Conservation (phyloP, 2,888 invertebrate genomes). For the Chloromyia formosa region DNA sequence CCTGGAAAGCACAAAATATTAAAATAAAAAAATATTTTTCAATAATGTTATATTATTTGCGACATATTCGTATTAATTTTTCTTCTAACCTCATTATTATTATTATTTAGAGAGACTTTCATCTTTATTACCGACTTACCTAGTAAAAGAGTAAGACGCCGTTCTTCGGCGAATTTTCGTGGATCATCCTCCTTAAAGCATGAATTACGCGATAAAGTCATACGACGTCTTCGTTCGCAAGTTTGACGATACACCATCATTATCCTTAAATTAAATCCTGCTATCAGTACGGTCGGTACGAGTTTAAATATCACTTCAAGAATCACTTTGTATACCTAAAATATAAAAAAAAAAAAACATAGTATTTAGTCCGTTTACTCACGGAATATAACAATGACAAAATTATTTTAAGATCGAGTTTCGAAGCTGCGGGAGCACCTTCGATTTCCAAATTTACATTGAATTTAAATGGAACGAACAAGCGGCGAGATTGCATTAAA, state of each 20-base stretch:
- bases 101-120: too few species aligned
- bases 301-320: slow-evolving; percentile 74
- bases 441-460: too few species aligned
- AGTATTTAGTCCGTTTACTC: too few species aligned
- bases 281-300: slow-evolving; percentile 73
- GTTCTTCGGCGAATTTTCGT: slow-evolving; percentile 74
- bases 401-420: too few species aligned
- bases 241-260: slow-evolving; percentile 73
- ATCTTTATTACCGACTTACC: slow-evolving; percentile 57
- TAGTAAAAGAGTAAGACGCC: slow-evolving; percentile 71
- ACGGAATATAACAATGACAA: too few species aligned
- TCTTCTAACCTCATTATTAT: too few species aligned
- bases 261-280: slow-evolving; percentile 72
- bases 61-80: slow-evolving; percentile 7
- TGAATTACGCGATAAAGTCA: slow-evolving; percentile 69
- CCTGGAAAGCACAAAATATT: slow-evolving; percentile 52
- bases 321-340: slow-evolving; percentile 69
- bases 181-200: slow-evolving; percentile 71
- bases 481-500: too few species aligned
- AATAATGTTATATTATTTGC: neutral
- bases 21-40: neutral
- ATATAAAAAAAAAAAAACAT: neutral
- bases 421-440: too few species aligned
- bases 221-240: slow-evolving; percentile 71
- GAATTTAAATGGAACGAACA: too few species aligned